These are phyloP conservation scores for Panagrolaimus sp. DNA, from an alignment of 1,140 invertebrate genomes.

Conservation along the genomic window DNA sequence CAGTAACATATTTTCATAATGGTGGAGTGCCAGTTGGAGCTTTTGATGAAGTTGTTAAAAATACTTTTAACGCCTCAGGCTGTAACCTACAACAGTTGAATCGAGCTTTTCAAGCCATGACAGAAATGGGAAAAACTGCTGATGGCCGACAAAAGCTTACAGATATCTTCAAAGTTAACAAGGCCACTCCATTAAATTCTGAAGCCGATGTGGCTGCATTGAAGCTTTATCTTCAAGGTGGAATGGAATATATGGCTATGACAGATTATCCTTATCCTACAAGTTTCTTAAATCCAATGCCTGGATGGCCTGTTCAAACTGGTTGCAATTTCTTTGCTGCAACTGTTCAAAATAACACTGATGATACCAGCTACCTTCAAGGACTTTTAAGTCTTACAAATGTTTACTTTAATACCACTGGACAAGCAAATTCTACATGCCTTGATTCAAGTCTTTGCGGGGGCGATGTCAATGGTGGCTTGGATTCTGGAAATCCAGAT, in stretches of 20 bases:
- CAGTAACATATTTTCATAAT: slow-evolving; percentile 8
- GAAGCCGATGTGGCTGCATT: not conserved
- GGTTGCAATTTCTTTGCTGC: not conserved
- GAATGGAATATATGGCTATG: slow-evolving; percentile 40
- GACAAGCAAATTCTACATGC: slow-evolving; percentile 63
- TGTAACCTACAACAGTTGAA: not conserved
- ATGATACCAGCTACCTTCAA: not conserved
- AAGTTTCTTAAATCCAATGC: slow-evolving; percentile 60
- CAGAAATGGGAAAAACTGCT: not conserved
- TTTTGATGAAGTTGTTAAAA: not conserved
- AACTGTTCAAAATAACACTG: not conserved
- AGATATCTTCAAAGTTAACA: not conserved
- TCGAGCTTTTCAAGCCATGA: slow-evolving; percentile 2
- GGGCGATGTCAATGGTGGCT: slow-evolving; percentile 52
- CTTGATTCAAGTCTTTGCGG: slow-evolving; percentile 60
- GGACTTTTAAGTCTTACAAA: not conserved
- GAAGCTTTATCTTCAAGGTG: slow-evolving; percentile 15
- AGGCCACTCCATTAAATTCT: not conserved
- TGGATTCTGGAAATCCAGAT: slow-evolving; percentile 62
- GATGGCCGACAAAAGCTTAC: slow-evolving; percentile 7
- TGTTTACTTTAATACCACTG: not conserved
- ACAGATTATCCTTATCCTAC: slow-evolving; percentile 62
- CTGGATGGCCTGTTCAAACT: slow-evolving; percentile 60
- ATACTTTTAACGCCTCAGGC: not conserved
- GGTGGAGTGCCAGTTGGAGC: not conserved